Conservation (phyloP, 2,113 vertebrate species). For the Rhizomys pruinosus region DNA sequence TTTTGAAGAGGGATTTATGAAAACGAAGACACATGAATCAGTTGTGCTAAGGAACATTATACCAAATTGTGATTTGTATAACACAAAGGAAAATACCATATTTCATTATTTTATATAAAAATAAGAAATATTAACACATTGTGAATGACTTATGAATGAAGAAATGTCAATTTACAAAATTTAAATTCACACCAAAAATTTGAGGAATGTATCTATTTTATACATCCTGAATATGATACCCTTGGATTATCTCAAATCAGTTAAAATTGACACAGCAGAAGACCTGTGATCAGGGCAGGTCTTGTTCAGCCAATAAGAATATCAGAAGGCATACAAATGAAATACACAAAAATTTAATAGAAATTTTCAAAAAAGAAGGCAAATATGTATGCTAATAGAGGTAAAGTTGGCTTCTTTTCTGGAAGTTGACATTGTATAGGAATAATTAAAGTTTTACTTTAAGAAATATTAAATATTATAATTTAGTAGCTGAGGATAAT, state of each 20-base stretch:
- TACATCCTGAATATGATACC: neutral
- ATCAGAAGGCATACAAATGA: too few relatives aligned
- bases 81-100: neutral
- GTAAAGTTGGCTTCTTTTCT: too few relatives aligned
- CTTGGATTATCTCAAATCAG: neutral
- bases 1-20: neutral
- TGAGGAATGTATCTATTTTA: neutral
- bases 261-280: neutral
- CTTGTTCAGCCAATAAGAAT: too few relatives aligned
- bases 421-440: too few relatives aligned
- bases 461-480: neutral
- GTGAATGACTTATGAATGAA: too few relatives aligned
- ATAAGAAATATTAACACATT: too few relatives aligned
- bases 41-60: neutral
- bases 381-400: too few relatives aligned
- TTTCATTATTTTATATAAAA: neutral
- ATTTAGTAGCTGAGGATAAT: neutral
- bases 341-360: too few relatives aligned
- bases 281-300: too few relatives aligned
- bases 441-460: too few relatives aligned
- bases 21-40: neutral
- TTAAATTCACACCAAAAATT: neutral
- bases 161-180: neutral
- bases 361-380: too few relatives aligned
- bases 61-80: neutral